Percentiles rank a stretch among this genome's conserved stretches.
These are phyloP conservation scores for Cordilura impudica DNA, from an alignment of 2,888 invertebrate species.

Conservation along the genomic window DNA sequence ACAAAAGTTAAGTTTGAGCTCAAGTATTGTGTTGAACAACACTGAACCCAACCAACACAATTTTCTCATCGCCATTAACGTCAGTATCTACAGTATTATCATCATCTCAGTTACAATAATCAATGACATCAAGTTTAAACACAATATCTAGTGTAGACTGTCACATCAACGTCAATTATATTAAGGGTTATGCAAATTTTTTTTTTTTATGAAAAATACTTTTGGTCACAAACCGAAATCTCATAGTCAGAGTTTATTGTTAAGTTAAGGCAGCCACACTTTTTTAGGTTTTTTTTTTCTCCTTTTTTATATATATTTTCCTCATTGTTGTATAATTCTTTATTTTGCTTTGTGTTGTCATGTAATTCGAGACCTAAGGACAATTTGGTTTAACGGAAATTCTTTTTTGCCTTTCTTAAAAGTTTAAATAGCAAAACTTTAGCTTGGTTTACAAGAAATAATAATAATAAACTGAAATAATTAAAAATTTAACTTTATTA, in stretches of 20 bases:
- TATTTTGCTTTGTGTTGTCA: slow-evolving; percentile 7
- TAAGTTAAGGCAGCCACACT: slow-evolving; percentile 40
- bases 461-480: slow-evolving; percentile 13
- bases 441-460: background rate
- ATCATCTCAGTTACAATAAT: background rate
- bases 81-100: background rate
- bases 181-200: slow-evolving; percentile 14
- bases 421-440: slow-evolving; percentile 36
- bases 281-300: slow-evolving; percentile 29
- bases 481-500: slow-evolving; percentile 26
- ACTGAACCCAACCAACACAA: background rate
- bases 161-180: slow-evolving; percentile 45
- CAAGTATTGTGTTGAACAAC: background rate
- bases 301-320: slow-evolving; percentile 2
- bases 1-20: background rate
- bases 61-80: too few species aligned
- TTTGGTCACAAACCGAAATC: slow-evolving; percentile 31
- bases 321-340: slow-evolving; percentile 5
- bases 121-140: slow-evolving; percentile 15
- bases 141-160: slow-evolving; percentile 37
- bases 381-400: slow-evolving; percentile 46
- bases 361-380: slow-evolving; percentile 47
- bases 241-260: slow-evolving; percentile 43
- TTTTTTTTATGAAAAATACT: background rate
- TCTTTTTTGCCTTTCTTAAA: slow-evolving; percentile 9